These are phyloP conservation scores for Cybosia mesomella DNA, from an alignment of 2,888 invertebrate species.

Conservation along the genomic window DNA sequence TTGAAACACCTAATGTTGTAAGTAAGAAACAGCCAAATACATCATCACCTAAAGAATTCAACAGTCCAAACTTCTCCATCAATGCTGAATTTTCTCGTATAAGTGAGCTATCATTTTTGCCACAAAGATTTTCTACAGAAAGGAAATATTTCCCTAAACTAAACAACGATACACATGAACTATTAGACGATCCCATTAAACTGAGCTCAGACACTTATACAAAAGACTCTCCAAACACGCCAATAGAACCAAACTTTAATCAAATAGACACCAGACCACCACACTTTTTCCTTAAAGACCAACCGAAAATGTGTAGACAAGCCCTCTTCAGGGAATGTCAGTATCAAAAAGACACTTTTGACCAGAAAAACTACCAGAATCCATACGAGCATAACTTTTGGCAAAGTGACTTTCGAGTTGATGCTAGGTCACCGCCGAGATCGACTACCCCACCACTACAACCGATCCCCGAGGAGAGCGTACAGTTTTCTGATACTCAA, in stretches of 20 bases:
- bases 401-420: conserved; percentile 67
- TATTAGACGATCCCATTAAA: conserved; percentile 70
- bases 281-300: conserved; percentile 62
- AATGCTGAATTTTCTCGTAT: conserved; percentile 82
- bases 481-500: conserved; percentile 71
- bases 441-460: conserved; percentile 78
- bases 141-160: conserved; percentile 71
- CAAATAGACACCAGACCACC: conserved; percentile 66
- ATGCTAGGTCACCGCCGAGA: conserved; percentile 72
- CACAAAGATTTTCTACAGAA: conserved; percentile 81
- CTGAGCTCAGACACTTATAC: conserved; percentile 84
- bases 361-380: conserved; percentile 63
- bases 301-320: conserved; percentile 73
- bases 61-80: conserved; percentile 81
- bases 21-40: conserved; percentile 80
- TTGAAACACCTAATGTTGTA: conserved; percentile 62
- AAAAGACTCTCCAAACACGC: conserved; percentile 81
- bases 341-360: conserved; percentile 65
- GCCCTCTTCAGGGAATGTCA: conserved; percentile 76
- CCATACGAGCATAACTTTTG: conserved; percentile 72
- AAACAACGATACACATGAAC: conserved; percentile 72
- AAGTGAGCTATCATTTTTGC: conserved; percentile 79
- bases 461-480: conserved; percentile 84
- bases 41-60: conserved; percentile 80
- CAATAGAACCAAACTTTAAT: conserved; percentile 60